Evolutionary conservation across 1,140 invertebrate genomes (phyloP), one percentile per base, ranked within the genome.

Genomic region (Drosophila triauraria): DNA sequence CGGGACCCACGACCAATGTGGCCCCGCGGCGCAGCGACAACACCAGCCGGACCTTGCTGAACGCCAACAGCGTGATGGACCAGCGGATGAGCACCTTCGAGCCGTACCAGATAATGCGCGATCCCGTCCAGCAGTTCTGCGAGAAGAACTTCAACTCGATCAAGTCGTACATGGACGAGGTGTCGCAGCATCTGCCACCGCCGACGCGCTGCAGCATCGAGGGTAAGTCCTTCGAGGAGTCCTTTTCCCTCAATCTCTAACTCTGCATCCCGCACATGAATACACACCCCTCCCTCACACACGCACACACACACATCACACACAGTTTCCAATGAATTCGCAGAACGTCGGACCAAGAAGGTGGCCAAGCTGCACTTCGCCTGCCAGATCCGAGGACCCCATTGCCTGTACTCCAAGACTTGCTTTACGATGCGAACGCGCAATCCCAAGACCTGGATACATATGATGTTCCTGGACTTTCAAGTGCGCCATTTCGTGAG

Each of bases 131-230:
- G 91, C 97, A 98, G 93, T 98, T 98, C 93, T 98, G 97, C 94
- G 97, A 98, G 92, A 98, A 98, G 93, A 97, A 98, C 93, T 94
- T 98, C 65, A 95, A 97, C 80, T 98, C 97, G 93, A 98, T 98
- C 48, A 97, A 97, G 92, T 94, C 94, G 8, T 98, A 98, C 86
- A 98, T 98, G 96, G 96, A 97, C 68, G 97, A 97, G 91, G 95
- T 98, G 2, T 97, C 96, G 42, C 94, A 96, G 27, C 94, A 95
- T 80, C 95, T 98, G 80, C 97, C 98, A n/a, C 95, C 98, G 32
- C 97, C 97, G 8, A 96, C 96, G 4, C 97, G 97, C 91, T 98
- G 97, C 93, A 97, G 97, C 50, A 97, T 98, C 80, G 97, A 98
- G 95, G 97, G 97, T 97, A 87, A 93, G 71, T 71, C 9, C 25